Conservation (phyloP, 2,797 vertebrate species). For the Sebastolobus altivelis region DNA sequence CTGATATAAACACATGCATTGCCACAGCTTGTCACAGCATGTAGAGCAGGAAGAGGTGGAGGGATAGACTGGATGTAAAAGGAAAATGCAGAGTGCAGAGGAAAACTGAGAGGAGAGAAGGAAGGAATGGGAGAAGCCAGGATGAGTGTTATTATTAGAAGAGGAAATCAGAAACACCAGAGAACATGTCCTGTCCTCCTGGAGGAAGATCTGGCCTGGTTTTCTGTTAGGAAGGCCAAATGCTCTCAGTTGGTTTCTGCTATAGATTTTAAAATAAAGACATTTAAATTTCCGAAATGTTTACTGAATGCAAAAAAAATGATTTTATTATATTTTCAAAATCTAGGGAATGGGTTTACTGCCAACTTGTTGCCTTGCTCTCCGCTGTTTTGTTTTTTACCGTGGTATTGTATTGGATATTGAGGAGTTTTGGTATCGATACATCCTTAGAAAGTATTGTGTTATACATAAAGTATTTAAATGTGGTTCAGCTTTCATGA, state of each 20-base stretch:
- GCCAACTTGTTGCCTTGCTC: not conserved
- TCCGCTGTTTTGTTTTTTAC: not conserved
- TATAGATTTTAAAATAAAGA: not conserved
- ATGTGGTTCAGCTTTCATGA: not conserved
- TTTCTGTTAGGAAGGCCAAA: constrained; percentile 14
- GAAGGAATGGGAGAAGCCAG: constrained; percentile 36
- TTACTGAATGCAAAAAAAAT: not conserved
- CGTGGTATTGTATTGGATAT: not conserved
- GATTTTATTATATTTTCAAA: not conserved
- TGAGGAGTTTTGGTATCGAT: not conserved
- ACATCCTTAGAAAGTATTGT: not conserved
- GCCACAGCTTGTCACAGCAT: not conserved
- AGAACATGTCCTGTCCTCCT: constrained; percentile 28
- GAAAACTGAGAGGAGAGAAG: constrained; percentile 24
- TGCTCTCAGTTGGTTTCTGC: not conserved
- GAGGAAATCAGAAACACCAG: constrained; percentile 31
- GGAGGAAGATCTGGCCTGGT: constrained; percentile 25
- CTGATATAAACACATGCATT: not conserved
- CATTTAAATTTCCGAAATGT: not conserved
- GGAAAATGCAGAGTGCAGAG: constrained; percentile 23
- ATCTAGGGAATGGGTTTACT: not conserved
- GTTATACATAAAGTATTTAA: not conserved
- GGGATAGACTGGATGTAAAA: constrained; percentile 5
- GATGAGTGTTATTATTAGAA: constrained; percentile 47
- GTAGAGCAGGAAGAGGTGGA: not conserved